These are phyloP conservation scores for Drosophila kuntzei DNA, from an alignment of 2,888 invertebrate genomes.

Conservation along the genomic window DNA sequence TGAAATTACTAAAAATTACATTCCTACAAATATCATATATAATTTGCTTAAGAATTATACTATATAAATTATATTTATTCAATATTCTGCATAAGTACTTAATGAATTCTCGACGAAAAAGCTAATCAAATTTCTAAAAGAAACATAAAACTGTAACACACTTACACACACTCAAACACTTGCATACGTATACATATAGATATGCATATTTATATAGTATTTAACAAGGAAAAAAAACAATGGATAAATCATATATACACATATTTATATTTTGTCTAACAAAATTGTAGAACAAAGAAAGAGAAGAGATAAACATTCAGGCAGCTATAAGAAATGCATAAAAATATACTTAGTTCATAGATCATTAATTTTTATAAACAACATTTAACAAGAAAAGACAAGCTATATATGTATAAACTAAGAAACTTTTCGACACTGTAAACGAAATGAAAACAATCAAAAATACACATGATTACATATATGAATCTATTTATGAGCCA, in stretches of 20 bases:
- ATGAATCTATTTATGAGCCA: conserved; percentile 32
- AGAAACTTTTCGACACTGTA: conserved; percentile 42
- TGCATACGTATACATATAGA: conserved; percentile 25
- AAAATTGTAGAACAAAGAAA: conserved; percentile 56
- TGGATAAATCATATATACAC: conserved; percentile 38
- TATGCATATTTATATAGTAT: conserved; percentile 50
- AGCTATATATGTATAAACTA: conserved; percentile 39
- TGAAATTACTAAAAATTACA: conserved; percentile 40
- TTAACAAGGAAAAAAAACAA: conserved; percentile 25
- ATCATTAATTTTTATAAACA: conserved; percentile 68
- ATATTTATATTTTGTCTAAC: conserved; percentile 76
- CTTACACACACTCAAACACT: conserved; percentile 12
- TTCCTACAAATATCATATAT: conserved; percentile 46
- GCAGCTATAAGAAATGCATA: conserved; percentile 60
- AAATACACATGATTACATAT: conserved; percentile 21
- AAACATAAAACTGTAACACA: conserved; percentile 51
- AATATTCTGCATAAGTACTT: conserved; percentile 57
- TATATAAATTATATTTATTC: conserved; percentile 13
- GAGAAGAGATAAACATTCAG: conserved; percentile 43
- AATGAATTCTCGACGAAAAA: conserved; percentile 55
- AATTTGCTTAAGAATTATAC: conserved; percentile 23
- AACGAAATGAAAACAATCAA: conserved; percentile 55
- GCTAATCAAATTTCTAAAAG: conserved; percentile 78
- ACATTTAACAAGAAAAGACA: conserved; percentile 56
- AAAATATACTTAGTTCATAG: conserved; percentile 48